A percentile compares a stretch with the other conserved stretches of the same genome.
phyloP scores from a whole-genome alignment of 2,888 invertebrate species.

The Caenorhabditis angaria region DNA sequence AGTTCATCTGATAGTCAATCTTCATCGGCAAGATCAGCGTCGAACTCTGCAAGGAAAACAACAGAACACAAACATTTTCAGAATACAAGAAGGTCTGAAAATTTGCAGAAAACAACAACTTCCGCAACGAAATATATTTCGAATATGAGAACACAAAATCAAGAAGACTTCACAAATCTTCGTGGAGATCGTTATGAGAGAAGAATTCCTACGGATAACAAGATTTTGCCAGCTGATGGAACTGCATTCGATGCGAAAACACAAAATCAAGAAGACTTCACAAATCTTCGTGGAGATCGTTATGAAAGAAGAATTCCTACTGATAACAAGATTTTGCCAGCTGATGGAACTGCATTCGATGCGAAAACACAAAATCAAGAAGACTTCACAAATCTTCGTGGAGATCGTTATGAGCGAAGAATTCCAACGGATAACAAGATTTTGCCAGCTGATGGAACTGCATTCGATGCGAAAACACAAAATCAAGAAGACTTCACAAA shows the following conservation, averaged over 20 bases:
- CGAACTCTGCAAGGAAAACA: background rate
- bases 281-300: conserved; percentile 14
- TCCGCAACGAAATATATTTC: conserved; percentile 3
- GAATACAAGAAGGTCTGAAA: background rate
- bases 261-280: conserved; percentile 23
- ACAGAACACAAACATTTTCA: background rate
- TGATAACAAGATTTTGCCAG: conserved; percentile 27
- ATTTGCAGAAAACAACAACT: conserved; percentile 3
- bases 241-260: conserved; percentile 11
- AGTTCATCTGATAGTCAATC: background rate
- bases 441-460: conserved; percentile 11
- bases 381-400: conserved; percentile 18
- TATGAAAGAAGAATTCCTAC: conserved; percentile 14
- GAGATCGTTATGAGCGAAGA: conserved; percentile 17
- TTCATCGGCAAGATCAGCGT: background rate
- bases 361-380: conserved; percentile 20
- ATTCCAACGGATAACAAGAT: conserved; percentile 19
- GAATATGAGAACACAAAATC: conserved; percentile 13
- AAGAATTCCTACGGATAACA: conserved; percentile 24
- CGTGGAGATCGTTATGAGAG: conserved; percentile 21
- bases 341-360: conserved; percentile 15
- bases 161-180: conserved; percentile 6
- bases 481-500: conserved; percentile 12
- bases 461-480: conserved; percentile 10
- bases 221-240: conserved; percentile 21